Percentiles rank a stretch among this genome's conserved stretches.
These are phyloP conservation scores for Homalodisca vitripennis DNA, from an alignment of 1,140 invertebrate species.

Conservation along the genomic window DNA sequence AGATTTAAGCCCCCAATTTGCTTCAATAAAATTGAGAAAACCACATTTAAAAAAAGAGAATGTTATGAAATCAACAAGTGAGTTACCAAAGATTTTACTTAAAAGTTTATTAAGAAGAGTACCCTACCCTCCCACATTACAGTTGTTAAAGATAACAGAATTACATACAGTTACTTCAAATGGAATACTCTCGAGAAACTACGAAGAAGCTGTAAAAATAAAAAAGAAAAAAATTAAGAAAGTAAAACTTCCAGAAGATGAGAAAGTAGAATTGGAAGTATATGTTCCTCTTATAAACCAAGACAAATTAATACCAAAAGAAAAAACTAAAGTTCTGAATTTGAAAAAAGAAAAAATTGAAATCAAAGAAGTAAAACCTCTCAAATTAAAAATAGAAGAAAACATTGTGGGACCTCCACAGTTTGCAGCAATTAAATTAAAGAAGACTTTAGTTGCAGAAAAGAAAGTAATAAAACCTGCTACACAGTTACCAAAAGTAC, in stretches of 20 bases:
- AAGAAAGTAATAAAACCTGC: constrained; percentile 53
- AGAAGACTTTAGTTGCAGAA: constrained; percentile 53
- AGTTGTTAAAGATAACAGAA: constrained; percentile 39
- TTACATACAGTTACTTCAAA: constrained; percentile 41
- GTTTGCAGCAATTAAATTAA: constrained; percentile 62
- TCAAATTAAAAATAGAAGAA: constrained; percentile 37
- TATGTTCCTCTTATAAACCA: constrained; percentile 34
- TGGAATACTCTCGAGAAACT: constrained; percentile 47
- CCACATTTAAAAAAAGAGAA: constrained; percentile 51
- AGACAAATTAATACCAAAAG: constrained; percentile 26
- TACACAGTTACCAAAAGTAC: constrained; percentile 58
- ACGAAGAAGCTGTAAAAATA: constrained; percentile 46
- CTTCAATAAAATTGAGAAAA: constrained; percentile 64
- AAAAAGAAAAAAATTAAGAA: constrained; percentile 44
- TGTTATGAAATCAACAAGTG: constrained; percentile 49
- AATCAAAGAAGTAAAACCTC: constrained; percentile 40
- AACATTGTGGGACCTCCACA: constrained; percentile 50
- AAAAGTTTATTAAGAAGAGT: constrained; percentile 61
- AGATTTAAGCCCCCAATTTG: constrained; percentile 56
- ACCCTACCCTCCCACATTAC: constrained; percentile 43
- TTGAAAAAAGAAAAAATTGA: constrained; percentile 38
- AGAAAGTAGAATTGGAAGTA: constrained; percentile 40
- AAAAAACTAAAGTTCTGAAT: constrained; percentile 23
- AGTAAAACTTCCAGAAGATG: constrained; percentile 42
- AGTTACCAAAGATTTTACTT: constrained; percentile 60